These are phyloP conservation scores for Phalacrocorax brasilianus DNA, from an alignment of 2,113 vertebrate genomes.

Conservation along the genomic window DNA sequence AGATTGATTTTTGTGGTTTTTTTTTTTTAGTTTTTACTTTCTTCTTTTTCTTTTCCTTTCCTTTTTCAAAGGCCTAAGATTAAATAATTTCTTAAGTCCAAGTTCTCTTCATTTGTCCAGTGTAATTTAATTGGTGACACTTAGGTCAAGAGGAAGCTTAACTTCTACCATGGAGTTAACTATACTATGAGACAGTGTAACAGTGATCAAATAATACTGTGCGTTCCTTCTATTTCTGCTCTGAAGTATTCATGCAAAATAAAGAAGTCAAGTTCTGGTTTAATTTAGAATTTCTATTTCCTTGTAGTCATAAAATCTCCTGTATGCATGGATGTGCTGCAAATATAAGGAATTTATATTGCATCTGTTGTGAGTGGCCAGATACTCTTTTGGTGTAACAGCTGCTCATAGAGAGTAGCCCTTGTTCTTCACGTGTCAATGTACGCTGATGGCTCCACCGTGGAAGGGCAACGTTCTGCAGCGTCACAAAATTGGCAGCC, in stretches of 20 bases:
- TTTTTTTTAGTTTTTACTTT: not conserved
- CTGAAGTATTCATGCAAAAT: not conserved
- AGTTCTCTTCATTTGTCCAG: not conserved
- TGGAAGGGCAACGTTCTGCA: not conserved
- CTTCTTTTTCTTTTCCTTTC: not conserved
- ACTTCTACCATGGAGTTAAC: not conserved
- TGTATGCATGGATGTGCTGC: not conserved
- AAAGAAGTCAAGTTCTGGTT: not conserved
- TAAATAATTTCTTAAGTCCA: not conserved
- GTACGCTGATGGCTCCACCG: not conserved
- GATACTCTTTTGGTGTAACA: not conserved
- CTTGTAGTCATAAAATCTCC: not conserved
- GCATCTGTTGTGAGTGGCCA: not conserved
- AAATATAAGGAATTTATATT: not conserved
- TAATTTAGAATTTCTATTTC: not conserved
- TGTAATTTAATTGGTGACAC: not conserved
- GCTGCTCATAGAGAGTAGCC: not conserved
- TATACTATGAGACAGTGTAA: not conserved
- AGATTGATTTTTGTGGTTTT: not conserved
- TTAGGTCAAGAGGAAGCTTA: not conserved
- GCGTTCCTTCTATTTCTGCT: not conserved
- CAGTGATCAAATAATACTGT: not conserved
- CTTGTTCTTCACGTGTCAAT: not conserved
- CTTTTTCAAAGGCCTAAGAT: not conserved
- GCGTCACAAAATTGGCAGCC: not conserved